Evolutionary conservation across 2,113 vertebrate genomes (phyloP).

Genomic region (Asarcornis scutulata): DNA sequence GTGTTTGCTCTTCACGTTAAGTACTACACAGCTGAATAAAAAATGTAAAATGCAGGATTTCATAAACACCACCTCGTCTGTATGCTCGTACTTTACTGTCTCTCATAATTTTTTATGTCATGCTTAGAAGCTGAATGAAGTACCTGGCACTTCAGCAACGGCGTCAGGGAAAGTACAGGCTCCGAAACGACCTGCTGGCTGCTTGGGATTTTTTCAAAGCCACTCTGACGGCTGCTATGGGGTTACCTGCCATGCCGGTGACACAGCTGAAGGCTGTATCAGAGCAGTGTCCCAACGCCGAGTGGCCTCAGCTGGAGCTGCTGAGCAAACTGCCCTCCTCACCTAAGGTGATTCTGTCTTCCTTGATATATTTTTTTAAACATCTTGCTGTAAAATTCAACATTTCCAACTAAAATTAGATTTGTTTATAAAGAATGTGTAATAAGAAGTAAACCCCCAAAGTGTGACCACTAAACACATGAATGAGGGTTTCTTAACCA

Average conservation of each 20-base stretch:
- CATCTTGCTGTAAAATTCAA: background rate
- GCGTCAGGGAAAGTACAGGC: background rate
- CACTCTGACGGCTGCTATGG: background rate
- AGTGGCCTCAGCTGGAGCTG: background rate
- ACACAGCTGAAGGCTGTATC: rapidly evolving
- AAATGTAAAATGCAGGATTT: background rate
- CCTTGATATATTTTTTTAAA: background rate
- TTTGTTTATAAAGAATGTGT: background rate
- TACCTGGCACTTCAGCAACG: rapidly evolving
- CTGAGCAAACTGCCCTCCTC: background rate
- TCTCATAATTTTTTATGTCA: background rate
- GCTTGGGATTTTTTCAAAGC: background rate
- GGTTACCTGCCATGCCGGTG: background rate
- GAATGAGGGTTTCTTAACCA: background rate
- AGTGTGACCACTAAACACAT: background rate
- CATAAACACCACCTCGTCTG: background rate
- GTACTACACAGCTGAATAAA: background rate
- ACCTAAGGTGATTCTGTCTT: background rate
- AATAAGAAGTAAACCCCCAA: background rate
- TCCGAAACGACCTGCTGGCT: background rate
- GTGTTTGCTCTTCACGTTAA: background rate
- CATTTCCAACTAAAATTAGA: background rate
- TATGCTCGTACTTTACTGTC: background rate
- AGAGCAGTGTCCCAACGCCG: background rate
- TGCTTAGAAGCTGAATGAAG: background rate